These are phyloP conservation scores for Diachasma alloeum DNA, from an alignment of 1,140 invertebrate species.

Conservation along the genomic window DNA sequence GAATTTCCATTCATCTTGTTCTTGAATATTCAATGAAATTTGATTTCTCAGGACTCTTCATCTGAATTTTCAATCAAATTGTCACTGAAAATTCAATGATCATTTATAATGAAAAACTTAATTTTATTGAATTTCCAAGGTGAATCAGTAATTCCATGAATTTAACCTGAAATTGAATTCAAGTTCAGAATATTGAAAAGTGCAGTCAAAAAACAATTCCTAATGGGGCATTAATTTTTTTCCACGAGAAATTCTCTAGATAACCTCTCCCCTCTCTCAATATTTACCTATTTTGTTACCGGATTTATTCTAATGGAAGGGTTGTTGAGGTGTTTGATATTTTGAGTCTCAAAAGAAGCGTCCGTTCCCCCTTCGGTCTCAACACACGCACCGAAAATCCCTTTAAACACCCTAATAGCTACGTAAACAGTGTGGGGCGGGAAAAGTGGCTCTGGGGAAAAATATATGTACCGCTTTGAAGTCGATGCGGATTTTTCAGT, in stretches of 20 bases:
- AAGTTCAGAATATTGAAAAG: too few relatives aligned
- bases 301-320: constrained; percentile 10
- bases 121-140: too few relatives aligned
- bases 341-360: constrained; percentile 4
- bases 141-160: too few relatives aligned
- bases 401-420: constrained; percentile 63
- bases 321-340: constrained; percentile 11
- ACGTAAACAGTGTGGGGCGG: constrained; percentile 53
- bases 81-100: too few relatives aligned
- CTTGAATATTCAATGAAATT: too few relatives aligned
- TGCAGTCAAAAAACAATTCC: too few relatives aligned
- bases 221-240: background rate
- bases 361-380: background rate
- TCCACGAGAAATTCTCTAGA: background rate
- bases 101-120: too few relatives aligned
- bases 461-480: constrained; percentile 50
- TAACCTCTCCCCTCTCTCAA: background rate
- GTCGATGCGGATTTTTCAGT: constrained; percentile 47
- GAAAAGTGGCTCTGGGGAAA: constrained; percentile 20
- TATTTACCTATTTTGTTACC: background rate
- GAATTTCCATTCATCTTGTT: too few relatives aligned
- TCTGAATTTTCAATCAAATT: too few relatives aligned
- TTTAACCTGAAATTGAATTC: too few relatives aligned
- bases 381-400: constrained; percentile 37
- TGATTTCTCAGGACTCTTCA: too few relatives aligned